Evolutionary conservation across 2,113 vertebrate genomes (phyloP).

Genomic region (Tyrannus savana): DNA sequence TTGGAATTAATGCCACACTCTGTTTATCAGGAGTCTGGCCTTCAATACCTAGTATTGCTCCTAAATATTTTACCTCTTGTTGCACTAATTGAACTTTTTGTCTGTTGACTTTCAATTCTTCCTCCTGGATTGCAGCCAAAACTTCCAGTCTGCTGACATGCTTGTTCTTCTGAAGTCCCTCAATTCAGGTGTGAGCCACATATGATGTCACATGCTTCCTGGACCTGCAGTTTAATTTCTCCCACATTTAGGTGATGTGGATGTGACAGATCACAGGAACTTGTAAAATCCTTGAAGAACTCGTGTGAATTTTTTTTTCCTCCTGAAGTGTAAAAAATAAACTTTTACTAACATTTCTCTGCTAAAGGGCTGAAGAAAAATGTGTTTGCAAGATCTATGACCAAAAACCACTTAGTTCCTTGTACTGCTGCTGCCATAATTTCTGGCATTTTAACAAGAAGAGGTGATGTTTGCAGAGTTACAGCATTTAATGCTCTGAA

Average conservation of each 20-base stretch:
- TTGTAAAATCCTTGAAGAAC: not conserved
- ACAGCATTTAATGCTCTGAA: conserved; percentile 28
- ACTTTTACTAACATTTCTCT: not conserved
- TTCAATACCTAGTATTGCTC: not conserved
- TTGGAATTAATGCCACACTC: conserved; percentile 32
- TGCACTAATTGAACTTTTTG: conserved; percentile 54
- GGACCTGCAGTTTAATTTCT: not conserved
- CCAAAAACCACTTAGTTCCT: conserved; percentile 32
- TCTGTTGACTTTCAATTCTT: conserved; percentile 18
- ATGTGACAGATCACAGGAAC: not conserved
- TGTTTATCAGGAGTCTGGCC: conserved; percentile 28
- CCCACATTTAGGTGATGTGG: not conserved
- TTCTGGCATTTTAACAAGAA: conserved; percentile 52
- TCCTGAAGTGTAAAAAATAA: not conserved
- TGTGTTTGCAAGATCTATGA: not conserved
- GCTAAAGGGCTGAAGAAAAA: not conserved
- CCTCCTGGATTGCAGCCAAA: not conserved
- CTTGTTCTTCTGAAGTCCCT: not conserved
- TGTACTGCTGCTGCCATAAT: not conserved
- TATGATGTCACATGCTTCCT: not conserved
- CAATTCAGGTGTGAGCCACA: not conserved
- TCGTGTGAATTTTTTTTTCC: not conserved
- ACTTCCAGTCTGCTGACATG: not conserved
- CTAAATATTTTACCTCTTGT: conserved; percentile 54
- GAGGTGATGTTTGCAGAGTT: conserved; percentile 46